Base-by-base conservation (phyloP, 2,797 vertebrate species). In the Silurus lanzhouensis region DNA sequence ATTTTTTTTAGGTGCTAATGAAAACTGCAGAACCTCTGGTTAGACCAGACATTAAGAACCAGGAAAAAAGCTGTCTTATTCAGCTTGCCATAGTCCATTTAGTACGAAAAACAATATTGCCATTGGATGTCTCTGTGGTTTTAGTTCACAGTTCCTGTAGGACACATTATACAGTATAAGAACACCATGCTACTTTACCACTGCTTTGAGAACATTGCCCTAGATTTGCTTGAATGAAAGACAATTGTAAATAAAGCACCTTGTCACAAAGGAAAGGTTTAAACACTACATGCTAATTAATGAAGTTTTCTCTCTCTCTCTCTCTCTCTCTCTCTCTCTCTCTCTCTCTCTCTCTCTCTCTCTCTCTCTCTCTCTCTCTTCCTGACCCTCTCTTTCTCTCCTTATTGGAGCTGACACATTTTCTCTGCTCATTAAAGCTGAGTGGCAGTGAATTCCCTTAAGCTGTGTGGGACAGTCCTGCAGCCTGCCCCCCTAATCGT, bases 361-460 rank as follows among this genome's bases (percentile, higher is more conserved):
- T 27, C 27, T 27, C 27, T 27, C 27, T 27, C 27, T 27, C 27
- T 27, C 27, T 27, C 27, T 27, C 27, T 27, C 27, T 27, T 1
- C 25, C 48, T 25, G 66, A 84, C 82, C 87, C 78, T 48, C 60
- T 81, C 57, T 58, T 67, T 67, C 76, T 82, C 85, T 66, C 66
- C 70, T 90, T 89, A 92, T 92, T 87, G 82, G 78, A 88, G 85
- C 74, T 86, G 90, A 91, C 91, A 90, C 84, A 66, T 85, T 91
- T 90, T 89, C 90, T 84, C 84, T 91, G 87, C 85, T 91, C 89
- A 92, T 93, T 90, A 88, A 63, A 67, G 63, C 75, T 85, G 88
- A 90, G 83, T 88, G 88, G 88, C 25, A 68, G 80, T 83, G 88
- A 88, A 86, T 85, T 86, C 88, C 89, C 85, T 82, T 83, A 70